Evolutionary conservation across 2,888 invertebrate genomes (phyloP).

Genomic region (Pinctada fucata): DNA sequence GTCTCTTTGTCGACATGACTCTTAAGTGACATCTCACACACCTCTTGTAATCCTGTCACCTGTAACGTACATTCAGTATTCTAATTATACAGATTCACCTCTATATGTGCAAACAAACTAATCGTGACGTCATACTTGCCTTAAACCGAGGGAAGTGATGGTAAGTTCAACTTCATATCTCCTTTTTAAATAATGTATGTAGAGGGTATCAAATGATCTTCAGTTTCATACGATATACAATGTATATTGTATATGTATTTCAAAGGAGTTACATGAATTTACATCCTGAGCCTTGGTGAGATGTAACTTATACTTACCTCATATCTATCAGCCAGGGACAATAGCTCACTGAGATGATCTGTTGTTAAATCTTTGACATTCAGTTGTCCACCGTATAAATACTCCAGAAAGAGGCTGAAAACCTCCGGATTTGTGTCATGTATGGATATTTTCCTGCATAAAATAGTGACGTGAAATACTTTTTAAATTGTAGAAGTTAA

Average conservation of each 20-base stretch:
- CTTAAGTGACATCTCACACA: slow-evolving; percentile 82
- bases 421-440: slow-evolving; percentile 83
- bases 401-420: slow-evolving; percentile 82
- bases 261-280: no score
- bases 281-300: no score
- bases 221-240: no score
- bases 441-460: slow-evolving; percentile 82
- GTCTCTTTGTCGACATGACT: slow-evolving; percentile 82
- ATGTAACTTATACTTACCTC: slow-evolving; percentile 63
- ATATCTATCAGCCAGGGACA: slow-evolving; percentile 82
- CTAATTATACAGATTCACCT: neutral
- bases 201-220: no score
- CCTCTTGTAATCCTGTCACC: slow-evolving; percentile 82
- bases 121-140: no score
- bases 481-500: no score
- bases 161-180: no score
- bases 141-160: no score
- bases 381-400: slow-evolving; percentile 82
- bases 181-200: no score
- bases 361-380: slow-evolving; percentile 78
- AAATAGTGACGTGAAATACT: neutral
- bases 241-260: no score
- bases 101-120: no score
- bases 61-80: slow-evolving; percentile 45
- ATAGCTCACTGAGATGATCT: slow-evolving; percentile 82